Percentiles rank a stretch among this genome's conserved stretches.
Conservation (phyloP, 1,140 invertebrate genomes). For the Sinella curviseta region DNA sequence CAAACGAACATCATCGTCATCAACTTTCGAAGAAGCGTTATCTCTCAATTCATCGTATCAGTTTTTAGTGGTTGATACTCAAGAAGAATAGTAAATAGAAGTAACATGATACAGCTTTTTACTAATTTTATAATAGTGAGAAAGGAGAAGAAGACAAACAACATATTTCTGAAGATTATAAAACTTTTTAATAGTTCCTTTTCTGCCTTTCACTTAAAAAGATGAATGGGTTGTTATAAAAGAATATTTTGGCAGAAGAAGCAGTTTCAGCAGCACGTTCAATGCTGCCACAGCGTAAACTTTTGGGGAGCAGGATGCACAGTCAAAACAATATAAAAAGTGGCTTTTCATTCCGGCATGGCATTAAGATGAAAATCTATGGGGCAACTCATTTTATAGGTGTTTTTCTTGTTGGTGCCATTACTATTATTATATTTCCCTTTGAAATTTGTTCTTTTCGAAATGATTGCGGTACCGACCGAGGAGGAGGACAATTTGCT, state of each 20-base stretch:
- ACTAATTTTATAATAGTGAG: too few species aligned
- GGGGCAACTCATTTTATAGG: background rate
- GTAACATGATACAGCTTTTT: too few species aligned
- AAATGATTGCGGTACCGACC: background rate
- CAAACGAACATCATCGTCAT: too few species aligned
- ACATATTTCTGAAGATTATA: too few species aligned
- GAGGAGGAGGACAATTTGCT: background rate
- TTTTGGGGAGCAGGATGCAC: too few species aligned
- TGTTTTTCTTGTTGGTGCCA: background rate
- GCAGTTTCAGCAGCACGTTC: background rate
- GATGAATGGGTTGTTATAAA: background rate
- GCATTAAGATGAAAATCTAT: background rate
- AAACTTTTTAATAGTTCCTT: too few species aligned
- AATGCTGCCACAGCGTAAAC: too few species aligned
- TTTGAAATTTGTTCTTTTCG: background rate
- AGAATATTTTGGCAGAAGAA: background rate
- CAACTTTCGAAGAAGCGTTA: too few species aligned
- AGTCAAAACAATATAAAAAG: background rate
- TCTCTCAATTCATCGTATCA: too few species aligned
- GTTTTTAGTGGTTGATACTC: too few species aligned
- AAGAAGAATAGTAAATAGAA: too few species aligned
- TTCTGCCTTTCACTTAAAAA: background rate
- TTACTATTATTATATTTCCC: background rate
- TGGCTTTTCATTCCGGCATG: background rate
- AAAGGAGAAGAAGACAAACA: too few species aligned